These are phyloP conservation scores for Eubasilissa splendida DNA, from an alignment of 2,888 invertebrate genomes.

Conservation along the genomic window DNA sequence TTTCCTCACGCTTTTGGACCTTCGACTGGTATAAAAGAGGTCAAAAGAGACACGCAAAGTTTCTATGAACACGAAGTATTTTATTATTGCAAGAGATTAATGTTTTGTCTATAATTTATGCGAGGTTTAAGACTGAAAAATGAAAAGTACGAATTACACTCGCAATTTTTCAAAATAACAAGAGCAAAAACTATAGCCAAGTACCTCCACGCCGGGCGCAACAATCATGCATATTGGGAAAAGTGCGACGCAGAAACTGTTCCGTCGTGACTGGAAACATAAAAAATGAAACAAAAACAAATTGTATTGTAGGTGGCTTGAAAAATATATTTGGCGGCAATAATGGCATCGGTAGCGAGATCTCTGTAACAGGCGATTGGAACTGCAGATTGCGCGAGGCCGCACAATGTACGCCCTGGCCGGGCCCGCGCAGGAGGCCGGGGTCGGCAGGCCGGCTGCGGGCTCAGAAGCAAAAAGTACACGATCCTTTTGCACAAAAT, in stretches of 20 bases:
- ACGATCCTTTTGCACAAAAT: too few relatives aligned
- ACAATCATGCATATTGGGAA: not conserved
- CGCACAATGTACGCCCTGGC: not conserved
- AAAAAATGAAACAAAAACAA: slow-evolving; percentile 33
- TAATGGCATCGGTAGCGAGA: slow-evolving; percentile 39
- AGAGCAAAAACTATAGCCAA: too few relatives aligned
- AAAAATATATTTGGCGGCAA: slow-evolving; percentile 41
- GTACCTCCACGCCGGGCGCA: not conserved
- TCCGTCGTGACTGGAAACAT: slow-evolving; percentile 26
- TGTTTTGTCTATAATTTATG: too few relatives aligned
- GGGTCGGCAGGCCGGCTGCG: not conserved
- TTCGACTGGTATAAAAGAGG: too few relatives aligned
- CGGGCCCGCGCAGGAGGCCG: slow-evolving; percentile 9
- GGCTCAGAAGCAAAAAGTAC: not conserved
- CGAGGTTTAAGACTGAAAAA: too few relatives aligned
- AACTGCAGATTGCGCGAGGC: slow-evolving; percentile 10
- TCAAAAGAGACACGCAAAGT: too few relatives aligned
- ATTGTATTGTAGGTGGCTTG: slow-evolving; percentile 35
- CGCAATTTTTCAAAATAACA: not conserved
- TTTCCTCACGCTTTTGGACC: too few relatives aligned
- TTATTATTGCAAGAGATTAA: too few relatives aligned
- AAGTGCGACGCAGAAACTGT: slow-evolving; percentile 14
- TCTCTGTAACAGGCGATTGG: slow-evolving; percentile 38
- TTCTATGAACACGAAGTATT: too few relatives aligned
- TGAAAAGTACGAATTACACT: too few relatives aligned